Conservation (phyloP, 92 coral and sea anemone genomes). For the Bergia puertoricense region DNA sequence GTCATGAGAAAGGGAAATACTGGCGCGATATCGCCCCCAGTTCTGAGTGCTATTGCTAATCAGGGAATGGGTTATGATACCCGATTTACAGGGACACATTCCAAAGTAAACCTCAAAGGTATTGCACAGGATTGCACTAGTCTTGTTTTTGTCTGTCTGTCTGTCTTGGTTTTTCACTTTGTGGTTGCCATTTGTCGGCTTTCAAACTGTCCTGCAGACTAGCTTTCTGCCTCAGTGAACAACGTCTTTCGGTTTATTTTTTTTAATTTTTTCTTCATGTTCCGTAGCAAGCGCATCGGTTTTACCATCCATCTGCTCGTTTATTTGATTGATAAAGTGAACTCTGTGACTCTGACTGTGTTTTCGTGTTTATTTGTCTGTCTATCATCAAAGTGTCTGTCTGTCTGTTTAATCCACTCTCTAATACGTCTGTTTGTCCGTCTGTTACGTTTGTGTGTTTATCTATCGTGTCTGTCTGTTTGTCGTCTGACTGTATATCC, state of each 20-base stretch:
- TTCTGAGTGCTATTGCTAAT: conserved; percentile 11
- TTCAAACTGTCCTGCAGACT: not conserved
- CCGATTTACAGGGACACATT: conserved; percentile 5
- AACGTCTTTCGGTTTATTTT: not conserved
- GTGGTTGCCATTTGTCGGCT: not conserved
- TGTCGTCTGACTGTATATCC: not conserved
- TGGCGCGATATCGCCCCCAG: conserved; percentile 10
- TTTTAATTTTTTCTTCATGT: too few species aligned
- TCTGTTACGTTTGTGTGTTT: not conserved
- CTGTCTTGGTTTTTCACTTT: not conserved
- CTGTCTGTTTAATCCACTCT: not conserved
- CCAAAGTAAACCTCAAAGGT: conserved; percentile 39
- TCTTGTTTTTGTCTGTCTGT: not conserved
- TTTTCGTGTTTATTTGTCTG: too few species aligned
- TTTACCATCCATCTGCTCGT: too few species aligned
- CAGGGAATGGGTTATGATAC: conserved; percentile 21
- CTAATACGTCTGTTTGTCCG: not conserved
- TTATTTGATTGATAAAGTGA: too few species aligned
- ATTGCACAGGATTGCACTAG: not conserved
- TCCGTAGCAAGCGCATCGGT: too few species aligned
- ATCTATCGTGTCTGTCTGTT: too few species aligned
- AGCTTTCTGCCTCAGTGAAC: not conserved
- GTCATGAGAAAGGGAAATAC: conserved; percentile 43
- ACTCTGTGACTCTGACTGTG: too few species aligned
- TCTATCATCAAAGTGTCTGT: not conserved